Conservation (phyloP, 1,140 invertebrate genomes). For the Adoxophyes honmai region DNA sequence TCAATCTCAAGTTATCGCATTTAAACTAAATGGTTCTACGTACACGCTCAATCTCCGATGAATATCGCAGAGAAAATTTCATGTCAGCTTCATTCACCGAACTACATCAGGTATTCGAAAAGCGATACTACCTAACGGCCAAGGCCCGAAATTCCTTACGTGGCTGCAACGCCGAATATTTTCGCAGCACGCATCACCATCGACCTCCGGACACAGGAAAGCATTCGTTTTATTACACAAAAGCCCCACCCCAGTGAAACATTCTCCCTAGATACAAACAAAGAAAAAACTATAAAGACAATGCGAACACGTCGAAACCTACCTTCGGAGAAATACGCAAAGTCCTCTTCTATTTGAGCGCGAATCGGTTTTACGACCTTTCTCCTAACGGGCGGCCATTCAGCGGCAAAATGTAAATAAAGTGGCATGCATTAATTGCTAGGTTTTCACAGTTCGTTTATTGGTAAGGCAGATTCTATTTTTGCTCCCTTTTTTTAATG, state of each 20-base stretch:
- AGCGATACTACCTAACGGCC: slow-evolving; percentile 1
- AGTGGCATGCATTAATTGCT: slow-evolving; percentile 53
- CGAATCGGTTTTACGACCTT: slow-evolving; percentile 21
- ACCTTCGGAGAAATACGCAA: slow-evolving; percentile 21
- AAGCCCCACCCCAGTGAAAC: slow-evolving; percentile 45
- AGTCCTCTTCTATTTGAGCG: slow-evolving; percentile 20
- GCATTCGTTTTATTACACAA: slow-evolving; percentile 54
- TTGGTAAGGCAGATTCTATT: slow-evolving; percentile 26
- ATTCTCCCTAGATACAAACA: slow-evolving; percentile 32
- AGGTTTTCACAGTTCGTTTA: slow-evolving; percentile 52
- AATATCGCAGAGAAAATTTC: too few relatives aligned
- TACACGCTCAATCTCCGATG: too few relatives aligned
- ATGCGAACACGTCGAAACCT: slow-evolving; percentile 16
- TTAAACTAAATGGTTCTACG: too few relatives aligned
- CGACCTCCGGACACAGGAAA: slow-evolving; percentile 47
- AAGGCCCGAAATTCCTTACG: background rate
- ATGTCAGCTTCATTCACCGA: background rate
- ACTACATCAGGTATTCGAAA: slow-evolving; percentile 14
- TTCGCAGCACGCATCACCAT: slow-evolving; percentile 36
- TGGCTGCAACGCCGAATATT: slow-evolving; percentile 16
- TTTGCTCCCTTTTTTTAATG: slow-evolving; percentile 15
- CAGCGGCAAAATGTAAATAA: slow-evolving; percentile 50
- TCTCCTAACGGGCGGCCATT: slow-evolving; percentile 20
- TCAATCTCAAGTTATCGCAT: too few relatives aligned
- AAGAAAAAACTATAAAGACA: slow-evolving; percentile 26